phyloP scores from a whole-genome alignment of 2,888 invertebrate genomes.

The Caenorhabditis sp. region DNA sequence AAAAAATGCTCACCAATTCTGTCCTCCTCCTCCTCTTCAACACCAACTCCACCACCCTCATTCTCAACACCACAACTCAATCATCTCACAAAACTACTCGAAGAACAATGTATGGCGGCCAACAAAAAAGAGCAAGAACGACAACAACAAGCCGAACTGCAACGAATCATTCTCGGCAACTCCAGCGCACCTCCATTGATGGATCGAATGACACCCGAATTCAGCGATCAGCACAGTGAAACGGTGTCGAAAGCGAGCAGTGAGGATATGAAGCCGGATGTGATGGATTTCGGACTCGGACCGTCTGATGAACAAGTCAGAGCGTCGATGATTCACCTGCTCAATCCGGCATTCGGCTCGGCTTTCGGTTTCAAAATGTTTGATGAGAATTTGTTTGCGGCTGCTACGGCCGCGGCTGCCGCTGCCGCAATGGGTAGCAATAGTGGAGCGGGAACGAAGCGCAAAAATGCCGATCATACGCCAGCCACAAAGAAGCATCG shows the following conservation, averaged over 20 bases:
- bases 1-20: constrained; percentile 27
- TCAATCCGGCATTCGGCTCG: constrained; percentile 34
- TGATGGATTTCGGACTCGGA: constrained; percentile 38
- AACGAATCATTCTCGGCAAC: constrained; percentile 49
- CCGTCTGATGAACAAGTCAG: constrained; percentile 47
- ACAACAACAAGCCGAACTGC: constrained; percentile 45
- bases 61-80: background rate
- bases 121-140: constrained; percentile 42
- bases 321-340: constrained; percentile 45
- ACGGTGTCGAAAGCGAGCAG: constrained; percentile 38
- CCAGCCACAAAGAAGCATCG: constrained; percentile 45
- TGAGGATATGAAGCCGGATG: constrained; percentile 41
- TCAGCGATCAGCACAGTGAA: constrained; percentile 35
- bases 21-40: background rate
- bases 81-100: background rate
- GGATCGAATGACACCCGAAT: constrained; percentile 38
- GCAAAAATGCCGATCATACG: constrained; percentile 15
- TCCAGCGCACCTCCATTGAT: no score
- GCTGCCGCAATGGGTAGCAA: background rate
- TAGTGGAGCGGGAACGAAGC: constrained; percentile 7
- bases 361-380: constrained; percentile 36
- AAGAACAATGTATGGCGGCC: constrained; percentile 15
- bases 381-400: constrained; percentile 23
- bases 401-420: constrained; percentile 7
- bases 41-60: background rate